A percentile compares a stretch with the other conserved stretches of the same genome.
Evolutionary conservation across 1,140 invertebrate species (phyloP).

Genomic region (Mya arenaria): DNA sequence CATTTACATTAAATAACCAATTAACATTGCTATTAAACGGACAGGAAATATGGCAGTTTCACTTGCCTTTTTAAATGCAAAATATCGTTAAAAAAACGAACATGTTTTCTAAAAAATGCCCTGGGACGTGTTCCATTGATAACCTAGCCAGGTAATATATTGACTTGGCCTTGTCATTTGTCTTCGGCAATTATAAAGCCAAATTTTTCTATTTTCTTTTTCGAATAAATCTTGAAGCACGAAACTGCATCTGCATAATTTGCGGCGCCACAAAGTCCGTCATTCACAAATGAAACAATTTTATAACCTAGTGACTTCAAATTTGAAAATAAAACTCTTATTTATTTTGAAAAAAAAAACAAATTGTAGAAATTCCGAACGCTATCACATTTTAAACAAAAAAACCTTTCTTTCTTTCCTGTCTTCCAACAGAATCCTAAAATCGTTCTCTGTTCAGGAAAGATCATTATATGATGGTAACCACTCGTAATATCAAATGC

Average conservation of each 20-base stretch:
- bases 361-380: conserved; percentile 42
- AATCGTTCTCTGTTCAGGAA: conserved; percentile 5
- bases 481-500: no score
- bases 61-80: background rate
- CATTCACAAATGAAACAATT: conserved; percentile 53
- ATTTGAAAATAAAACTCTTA: conserved; percentile 37
- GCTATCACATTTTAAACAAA: conserved; percentile 56
- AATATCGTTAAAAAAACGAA: background rate
- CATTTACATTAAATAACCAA: conserved; percentile 24
- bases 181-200: conserved; percentile 49
- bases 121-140: background rate
- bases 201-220: background rate
- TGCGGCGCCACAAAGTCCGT: conserved; percentile 34
- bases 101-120: conserved; percentile 3
- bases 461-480: conserved; percentile 47
- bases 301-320: conserved; percentile 21
- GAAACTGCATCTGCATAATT: background rate
- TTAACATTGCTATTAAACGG: background rate
- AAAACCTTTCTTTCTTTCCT: no score
- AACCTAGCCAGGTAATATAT: conserved; percentile 45
- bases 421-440: conserved; percentile 46
- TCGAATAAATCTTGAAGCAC: background rate
- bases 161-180: conserved; percentile 34
- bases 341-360: conserved; percentile 53
- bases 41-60: background rate